phyloP scores from a whole-genome alignment of 37 sponge, comb jelly and placozoan species.

The Tethya wilhelma region DNA sequence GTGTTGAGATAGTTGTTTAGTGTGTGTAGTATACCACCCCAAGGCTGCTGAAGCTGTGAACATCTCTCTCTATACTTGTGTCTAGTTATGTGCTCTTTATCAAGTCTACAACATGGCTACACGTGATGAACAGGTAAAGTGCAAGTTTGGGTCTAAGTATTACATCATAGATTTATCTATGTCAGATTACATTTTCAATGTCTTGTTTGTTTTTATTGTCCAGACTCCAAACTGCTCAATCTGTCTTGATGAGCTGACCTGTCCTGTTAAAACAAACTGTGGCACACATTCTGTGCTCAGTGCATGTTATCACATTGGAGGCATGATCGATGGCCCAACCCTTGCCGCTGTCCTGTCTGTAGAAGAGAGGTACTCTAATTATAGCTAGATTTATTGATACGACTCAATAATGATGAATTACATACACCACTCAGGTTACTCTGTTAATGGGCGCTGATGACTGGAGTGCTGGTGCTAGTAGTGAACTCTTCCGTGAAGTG shows the following conservation, averaged over 20 bases:
- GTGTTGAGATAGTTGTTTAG: too few species aligned
- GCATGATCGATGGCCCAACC: background rate
- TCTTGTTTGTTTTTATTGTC: too few species aligned
- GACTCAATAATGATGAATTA: background rate
- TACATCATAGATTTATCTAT: too few species aligned
- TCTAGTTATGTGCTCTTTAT: too few species aligned
- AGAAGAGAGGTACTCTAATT: background rate
- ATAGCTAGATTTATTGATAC: background rate
- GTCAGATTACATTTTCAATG: too few species aligned
- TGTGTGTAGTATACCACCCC: too few species aligned
- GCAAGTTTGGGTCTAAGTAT: too few species aligned
- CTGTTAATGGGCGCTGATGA: conserved; percentile 14
- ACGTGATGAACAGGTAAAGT: too few species aligned
- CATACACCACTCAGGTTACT: conserved; percentile 17
- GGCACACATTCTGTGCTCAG: conserved; percentile 29
- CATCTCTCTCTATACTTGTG: too few species aligned
- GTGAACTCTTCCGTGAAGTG: background rate
- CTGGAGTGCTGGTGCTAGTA: background rate
- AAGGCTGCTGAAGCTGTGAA: too few species aligned
- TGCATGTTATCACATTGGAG: conserved; percentile 18
- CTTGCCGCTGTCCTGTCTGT: conserved; percentile 14
- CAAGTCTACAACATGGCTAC: too few species aligned
- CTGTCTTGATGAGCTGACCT: conserved; percentile 1
- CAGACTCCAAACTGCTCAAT: background rate
- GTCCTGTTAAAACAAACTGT: conserved; percentile 27